A percentile compares a stretch with the other conserved stretches of the same genome.
phyloP scores from a whole-genome alignment of 2,888 invertebrate genomes.

The Phragmatobia fuliginosa region DNA sequence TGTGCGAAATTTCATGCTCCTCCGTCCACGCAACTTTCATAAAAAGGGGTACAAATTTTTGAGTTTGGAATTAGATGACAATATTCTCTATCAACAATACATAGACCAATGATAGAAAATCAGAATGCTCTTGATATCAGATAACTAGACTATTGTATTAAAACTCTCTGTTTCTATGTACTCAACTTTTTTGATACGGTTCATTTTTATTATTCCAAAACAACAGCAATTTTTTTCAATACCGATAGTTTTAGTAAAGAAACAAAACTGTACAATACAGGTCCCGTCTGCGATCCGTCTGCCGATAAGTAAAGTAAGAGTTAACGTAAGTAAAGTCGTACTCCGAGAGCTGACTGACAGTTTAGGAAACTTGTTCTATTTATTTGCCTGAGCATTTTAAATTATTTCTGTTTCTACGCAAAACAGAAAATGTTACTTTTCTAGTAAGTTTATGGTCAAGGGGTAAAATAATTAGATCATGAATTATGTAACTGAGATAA shows the following conservation, averaged over 20 bases:
- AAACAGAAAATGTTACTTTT: no score
- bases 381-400: not conserved
- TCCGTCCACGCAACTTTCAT: no score
- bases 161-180: not conserved
- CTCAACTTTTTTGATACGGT: not conserved
- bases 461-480: not conserved
- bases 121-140: not conserved
- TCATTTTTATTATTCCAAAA: not conserved
- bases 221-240: not conserved
- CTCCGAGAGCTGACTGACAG: not conserved
- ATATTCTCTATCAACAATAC: not conserved
- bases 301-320: slow-evolving; percentile 15
- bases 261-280: slow-evolving; percentile 35
- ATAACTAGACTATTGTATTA: not conserved
- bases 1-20: no score
- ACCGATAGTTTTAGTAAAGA: slow-evolving; percentile 28
- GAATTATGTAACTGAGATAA: no score
- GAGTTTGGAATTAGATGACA: not conserved
- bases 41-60: no score
- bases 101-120: not conserved
- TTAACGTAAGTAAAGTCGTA: slow-evolving; percentile 1
- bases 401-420: not conserved
- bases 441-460: not conserved
- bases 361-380: not conserved
- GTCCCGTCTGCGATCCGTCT: slow-evolving; percentile 38